Conservation (phyloP, 30 jellyfish, hydroid and myxozoan genomes). For the Cassiopea andromeda region DNA sequence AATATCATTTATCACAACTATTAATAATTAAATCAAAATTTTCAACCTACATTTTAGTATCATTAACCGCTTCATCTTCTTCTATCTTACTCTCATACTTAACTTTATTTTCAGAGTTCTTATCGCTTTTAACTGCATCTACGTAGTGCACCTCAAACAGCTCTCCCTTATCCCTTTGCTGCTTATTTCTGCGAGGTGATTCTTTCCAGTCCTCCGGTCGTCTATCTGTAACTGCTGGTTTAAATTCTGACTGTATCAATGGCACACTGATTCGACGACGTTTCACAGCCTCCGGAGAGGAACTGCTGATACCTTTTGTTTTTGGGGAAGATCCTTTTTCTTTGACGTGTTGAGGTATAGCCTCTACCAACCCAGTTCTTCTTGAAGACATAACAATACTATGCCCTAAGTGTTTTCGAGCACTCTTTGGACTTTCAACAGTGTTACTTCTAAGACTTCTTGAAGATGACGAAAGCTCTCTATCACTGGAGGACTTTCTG, state of each 20-base stretch:
- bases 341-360: neutral
- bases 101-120: neutral
- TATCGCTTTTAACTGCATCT: neutral
- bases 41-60: neutral
- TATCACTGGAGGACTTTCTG: slow-evolving; percentile 15
- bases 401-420: neutral
- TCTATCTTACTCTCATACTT: neutral
- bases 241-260: neutral
- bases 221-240: neutral
- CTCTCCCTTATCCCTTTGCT: neutral
- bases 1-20: neutral
- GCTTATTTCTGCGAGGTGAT: slow-evolving; percentile 26
- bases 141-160: slow-evolving; percentile 39
- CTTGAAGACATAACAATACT: neutral
- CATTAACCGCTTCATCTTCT: neutral
- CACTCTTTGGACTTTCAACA: slow-evolving; percentile 35
- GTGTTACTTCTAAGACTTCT: neutral
- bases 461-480: neutral
- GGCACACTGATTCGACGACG: slow-evolving; percentile 23
- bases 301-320: neutral
- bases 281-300: slow-evolving; percentile 12
- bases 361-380: neutral
- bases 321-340: neutral
- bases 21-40: neutral
- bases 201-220: neutral